Percentiles rank a stretch among this genome's conserved stretches.
Conservation (phyloP, 2,888 invertebrate genomes). For the Fissipunctia ypsillon region DNA sequence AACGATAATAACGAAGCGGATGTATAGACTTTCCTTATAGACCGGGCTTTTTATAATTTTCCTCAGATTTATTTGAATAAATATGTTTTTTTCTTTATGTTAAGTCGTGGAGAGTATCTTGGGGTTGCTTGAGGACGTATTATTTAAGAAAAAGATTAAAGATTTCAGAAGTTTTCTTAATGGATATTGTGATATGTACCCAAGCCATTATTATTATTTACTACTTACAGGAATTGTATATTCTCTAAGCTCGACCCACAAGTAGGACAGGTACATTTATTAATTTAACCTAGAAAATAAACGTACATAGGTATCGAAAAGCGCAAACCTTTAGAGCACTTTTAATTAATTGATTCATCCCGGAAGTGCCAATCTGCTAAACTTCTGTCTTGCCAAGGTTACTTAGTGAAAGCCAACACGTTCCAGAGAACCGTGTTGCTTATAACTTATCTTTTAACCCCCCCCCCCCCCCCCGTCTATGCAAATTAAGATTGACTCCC, state of each 20-base stretch:
- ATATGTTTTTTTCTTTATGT: slow-evolving; percentile 25
- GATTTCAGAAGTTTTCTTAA: slow-evolving; percentile 7
- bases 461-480: too few species aligned
- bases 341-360: slow-evolving; percentile 7
- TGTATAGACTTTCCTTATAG: slow-evolving; percentile 9
- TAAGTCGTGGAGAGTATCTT: slow-evolving; percentile 16
- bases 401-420: neutral
- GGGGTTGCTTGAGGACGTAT: slow-evolving; percentile 21
- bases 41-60: slow-evolving; percentile 36
- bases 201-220: neutral
- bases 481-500: slow-evolving; percentile 51
- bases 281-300: neutral
- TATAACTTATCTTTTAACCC: slow-evolving; percentile 18
- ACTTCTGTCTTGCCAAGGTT: slow-evolving; percentile 4
- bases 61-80: slow-evolving; percentile 41
- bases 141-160: slow-evolving; percentile 19
- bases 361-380: neutral
- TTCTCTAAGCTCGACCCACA: neutral
- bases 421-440: neutral
- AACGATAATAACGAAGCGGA: slow-evolving; percentile 55
- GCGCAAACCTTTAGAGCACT: neutral
- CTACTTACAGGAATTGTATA: neutral
- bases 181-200: neutral
- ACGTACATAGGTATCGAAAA: neutral
- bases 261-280: neutral